Base-by-base conservation (phyloP, 2,797 vertebrate species). In the Rhynchonycteris naso region DNA sequence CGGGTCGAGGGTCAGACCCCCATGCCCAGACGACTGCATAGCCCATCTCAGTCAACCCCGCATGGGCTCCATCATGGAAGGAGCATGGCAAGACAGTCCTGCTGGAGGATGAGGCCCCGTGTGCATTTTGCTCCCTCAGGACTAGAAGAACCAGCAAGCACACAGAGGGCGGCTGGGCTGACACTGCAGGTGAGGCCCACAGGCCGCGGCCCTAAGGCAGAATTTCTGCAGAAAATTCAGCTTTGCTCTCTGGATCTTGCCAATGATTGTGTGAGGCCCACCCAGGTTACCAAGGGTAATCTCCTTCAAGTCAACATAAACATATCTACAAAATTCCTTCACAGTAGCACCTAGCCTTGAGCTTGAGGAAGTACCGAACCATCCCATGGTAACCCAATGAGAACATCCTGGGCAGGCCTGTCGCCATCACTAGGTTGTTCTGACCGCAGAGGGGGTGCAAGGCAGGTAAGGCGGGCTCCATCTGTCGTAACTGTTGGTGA, bases 11-110 rank as follows among this genome's bases (percentile, higher is more conserved):
- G 19, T 63, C 56, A 13, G 65, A 33, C 38, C 33, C 33, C 19
- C n/a, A n/a, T 43, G 68, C 19, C 47, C 33, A 7, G 7, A 9
- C 2, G 59, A 30, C n/a, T 4, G 13, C 26, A 15, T 59, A 16
- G 24, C 72, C 7, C 7, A 1, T 2, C 58, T 35, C 12, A 2
- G 47, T 15, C 33, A 9, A 18, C 14, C 33, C 22, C 33, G 4
- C 16, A 2, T 0, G 1, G 33, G n/a, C 68, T 38, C 43, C 22
- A 0, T 18, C 4, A 1, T 1, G 0, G 89, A 4, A 58, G 68
- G 35, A 26, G 6, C 3, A 6, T n/a, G 1, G 56, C 1, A 1
- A 7, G 13, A 3, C 0, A 1, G 24, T 0, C 71, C 11, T 2
- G 7, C 69, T 4, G 10, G 47, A 75, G 78, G 13, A 6, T 0